Evolutionary conservation across 2,797 vertebrate species (phyloP).

Genomic region (Enteromius treurensis): DNA sequence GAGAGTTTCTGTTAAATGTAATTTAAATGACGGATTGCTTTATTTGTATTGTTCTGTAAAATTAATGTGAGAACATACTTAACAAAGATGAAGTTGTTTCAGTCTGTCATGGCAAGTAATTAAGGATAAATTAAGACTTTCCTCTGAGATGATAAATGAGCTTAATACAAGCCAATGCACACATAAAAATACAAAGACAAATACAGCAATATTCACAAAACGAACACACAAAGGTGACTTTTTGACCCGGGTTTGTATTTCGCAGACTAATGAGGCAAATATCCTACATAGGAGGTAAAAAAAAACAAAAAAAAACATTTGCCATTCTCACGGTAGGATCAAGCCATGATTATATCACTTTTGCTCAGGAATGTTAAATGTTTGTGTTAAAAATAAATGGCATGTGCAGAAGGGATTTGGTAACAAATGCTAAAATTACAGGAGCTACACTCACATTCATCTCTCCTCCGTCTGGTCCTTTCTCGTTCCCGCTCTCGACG

Average conservation of each 20-base stretch:
- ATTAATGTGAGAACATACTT: slow-evolving; percentile 24
- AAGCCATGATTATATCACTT: slow-evolving; percentile 36
- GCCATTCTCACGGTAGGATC: slow-evolving; percentile 35
- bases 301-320: not conserved
- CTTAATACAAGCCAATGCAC: not conserved
- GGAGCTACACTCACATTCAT: slow-evolving; percentile 73
- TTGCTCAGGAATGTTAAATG: not conserved
- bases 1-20: not conserved
- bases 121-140: slow-evolving; percentile 17
- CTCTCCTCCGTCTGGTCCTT: slow-evolving; percentile 73
- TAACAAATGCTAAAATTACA: not conserved
- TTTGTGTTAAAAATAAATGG: not conserved
- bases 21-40: not conserved
- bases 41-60: slow-evolving; percentile 4
- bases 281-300: not conserved
- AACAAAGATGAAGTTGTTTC: slow-evolving; percentile 3
- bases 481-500: slow-evolving; percentile 86
- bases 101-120: slow-evolving; percentile 2
- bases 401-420: not conserved
- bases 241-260: not conserved
- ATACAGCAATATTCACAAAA: not conserved
- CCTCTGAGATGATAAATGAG: not conserved
- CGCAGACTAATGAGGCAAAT: not conserved
- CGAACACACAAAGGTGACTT: not conserved
- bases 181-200: not conserved